Evolutionary conservation across 2,797 vertebrate species (phyloP).

Genomic region (Thamnophis elegans): DNA sequence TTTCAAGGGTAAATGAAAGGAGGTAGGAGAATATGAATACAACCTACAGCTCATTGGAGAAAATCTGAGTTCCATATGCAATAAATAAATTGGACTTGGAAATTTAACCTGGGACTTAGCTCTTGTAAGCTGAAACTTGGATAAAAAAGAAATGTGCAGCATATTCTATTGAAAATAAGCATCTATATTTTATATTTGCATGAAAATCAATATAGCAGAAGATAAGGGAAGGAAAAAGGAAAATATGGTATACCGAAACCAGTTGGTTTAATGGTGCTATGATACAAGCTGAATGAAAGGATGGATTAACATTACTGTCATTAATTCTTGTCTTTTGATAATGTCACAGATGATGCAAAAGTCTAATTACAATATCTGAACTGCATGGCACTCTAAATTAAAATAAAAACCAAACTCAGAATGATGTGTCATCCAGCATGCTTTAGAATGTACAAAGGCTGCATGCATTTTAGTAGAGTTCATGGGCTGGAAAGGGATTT

Average conservation of each 20-base stretch:
- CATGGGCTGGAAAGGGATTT: not conserved
- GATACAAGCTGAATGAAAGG: not conserved
- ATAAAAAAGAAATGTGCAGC: not conserved
- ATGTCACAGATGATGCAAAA: not conserved
- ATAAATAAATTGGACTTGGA: not conserved
- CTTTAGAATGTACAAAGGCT: not conserved
- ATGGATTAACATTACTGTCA: not conserved
- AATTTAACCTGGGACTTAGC: not conserved
- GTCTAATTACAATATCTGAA: slow-evolving; percentile 2
- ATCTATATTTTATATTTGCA: not conserved
- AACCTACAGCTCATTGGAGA: not conserved
- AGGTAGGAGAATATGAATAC: not conserved
- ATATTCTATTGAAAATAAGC: not conserved
- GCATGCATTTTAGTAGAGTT: not conserved
- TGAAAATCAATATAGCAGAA: not conserved
- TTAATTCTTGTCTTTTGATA: not conserved
- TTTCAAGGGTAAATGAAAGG: not conserved
- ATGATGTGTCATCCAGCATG: not conserved
- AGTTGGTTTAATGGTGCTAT: not conserved
- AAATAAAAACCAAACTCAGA: not conserved
- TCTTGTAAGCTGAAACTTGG: not conserved
- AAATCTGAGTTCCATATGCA: not conserved
- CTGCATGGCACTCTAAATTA: not conserved
- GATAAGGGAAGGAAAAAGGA: not conserved
- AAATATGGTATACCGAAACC: not conserved